Conservation (phyloP, 2,797 vertebrate genomes). For the Rhinophrynus dorsalis region DNA sequence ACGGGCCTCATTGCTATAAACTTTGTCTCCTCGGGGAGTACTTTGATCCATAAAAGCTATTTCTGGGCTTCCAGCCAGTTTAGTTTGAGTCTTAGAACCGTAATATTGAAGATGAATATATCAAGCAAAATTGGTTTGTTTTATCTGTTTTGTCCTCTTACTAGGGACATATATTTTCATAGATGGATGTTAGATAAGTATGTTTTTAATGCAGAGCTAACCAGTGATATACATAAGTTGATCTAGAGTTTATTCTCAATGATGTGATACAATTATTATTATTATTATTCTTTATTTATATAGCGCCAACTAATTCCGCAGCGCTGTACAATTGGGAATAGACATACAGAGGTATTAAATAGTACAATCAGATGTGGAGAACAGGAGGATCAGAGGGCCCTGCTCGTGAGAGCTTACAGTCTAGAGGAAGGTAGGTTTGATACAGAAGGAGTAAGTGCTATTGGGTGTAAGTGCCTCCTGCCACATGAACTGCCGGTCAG, state of each 20-base stretch:
- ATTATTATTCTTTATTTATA: too few relatives aligned
- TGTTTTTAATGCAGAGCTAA: slow-evolving; percentile 6
- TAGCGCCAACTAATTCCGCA: too few relatives aligned
- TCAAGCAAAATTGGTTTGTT: slow-evolving; percentile 44
- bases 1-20: slow-evolving; percentile 22
- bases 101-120: slow-evolving; percentile 47
- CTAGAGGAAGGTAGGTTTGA: too few relatives aligned
- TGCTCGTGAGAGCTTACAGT: too few relatives aligned
- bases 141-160: slow-evolving; percentile 44
- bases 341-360: too few relatives aligned
- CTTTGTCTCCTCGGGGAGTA: slow-evolving; percentile 47
- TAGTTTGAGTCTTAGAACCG: slow-evolving; percentile 42
- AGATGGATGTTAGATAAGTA: neutral
- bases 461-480: too few relatives aligned
- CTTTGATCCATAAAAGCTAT: slow-evolving; percentile 2
- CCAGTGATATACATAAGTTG: neutral
- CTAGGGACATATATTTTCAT: neutral
- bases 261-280: slow-evolving; percentile 4
- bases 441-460: too few relatives aligned
- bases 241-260: neutral
- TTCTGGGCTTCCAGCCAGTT: slow-evolving; percentile 49
- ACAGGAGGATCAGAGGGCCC: too few relatives aligned
- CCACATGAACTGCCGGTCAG: too few relatives aligned
- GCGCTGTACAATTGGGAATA: too few relatives aligned
- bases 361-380: too few relatives aligned